These are phyloP conservation scores for Neolamprologus brichardi DNA, from an alignment of 2,113 vertebrate genomes.

Conservation along the genomic window DNA sequence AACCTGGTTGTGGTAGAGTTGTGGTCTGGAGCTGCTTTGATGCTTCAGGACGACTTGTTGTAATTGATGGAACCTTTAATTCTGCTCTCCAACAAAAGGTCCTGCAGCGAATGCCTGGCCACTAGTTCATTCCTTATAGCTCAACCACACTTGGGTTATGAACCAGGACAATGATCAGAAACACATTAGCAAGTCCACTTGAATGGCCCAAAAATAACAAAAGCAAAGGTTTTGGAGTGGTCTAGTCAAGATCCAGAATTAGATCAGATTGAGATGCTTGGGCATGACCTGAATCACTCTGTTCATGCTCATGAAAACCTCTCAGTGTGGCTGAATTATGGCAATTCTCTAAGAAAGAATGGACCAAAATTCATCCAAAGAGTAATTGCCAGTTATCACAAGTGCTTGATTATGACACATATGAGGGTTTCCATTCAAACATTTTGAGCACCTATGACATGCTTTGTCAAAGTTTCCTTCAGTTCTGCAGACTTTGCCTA, in stretches of 20 bases:
- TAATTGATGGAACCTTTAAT: not conserved
- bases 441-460: not conserved
- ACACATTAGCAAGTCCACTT: not conserved
- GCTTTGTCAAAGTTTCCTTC: not conserved
- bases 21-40: not conserved
- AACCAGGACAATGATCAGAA: not conserved
- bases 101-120: not conserved
- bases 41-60: not conserved
- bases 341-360: not conserved
- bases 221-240: not conserved
- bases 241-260: not conserved
- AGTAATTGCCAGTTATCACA: not conserved
- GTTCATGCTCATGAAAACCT: not conserved
- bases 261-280: not conserved
- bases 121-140: not conserved
- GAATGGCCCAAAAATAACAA: not conserved
- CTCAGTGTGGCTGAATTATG: not conserved
- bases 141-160: not conserved
- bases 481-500: not conserved
- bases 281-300: not conserved
- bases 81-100: not conserved
- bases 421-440: not conserved
- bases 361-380: not conserved
- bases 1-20: not conserved
- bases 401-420: not conserved